Percentiles rank a stretch among this genome's conserved stretches.
Conservation (phyloP, 1,140 invertebrate genomes). For the Rhizoglyphus robini region DNA sequence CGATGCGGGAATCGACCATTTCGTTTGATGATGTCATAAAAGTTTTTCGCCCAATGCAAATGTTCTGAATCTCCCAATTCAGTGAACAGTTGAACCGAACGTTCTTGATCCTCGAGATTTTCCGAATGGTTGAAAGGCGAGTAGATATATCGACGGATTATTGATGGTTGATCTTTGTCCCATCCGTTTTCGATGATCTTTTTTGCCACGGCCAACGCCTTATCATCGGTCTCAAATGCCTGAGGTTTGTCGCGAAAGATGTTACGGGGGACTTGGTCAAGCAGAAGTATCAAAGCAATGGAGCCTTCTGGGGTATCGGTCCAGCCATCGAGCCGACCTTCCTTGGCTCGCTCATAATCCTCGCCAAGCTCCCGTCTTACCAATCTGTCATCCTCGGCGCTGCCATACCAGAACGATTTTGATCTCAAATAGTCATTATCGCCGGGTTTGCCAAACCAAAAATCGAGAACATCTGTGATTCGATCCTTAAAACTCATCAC, state of each 20-base stretch:
- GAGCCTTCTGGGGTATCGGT: not conserved
- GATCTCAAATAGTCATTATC: slow-evolving; percentile 3
- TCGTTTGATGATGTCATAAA: not conserved
- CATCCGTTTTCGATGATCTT: slow-evolving; percentile 7
- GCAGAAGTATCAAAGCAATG: slow-evolving; percentile 7
- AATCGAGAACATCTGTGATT: slow-evolving; percentile 6
- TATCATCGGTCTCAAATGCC: slow-evolving; percentile 7
- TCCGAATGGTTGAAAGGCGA: slow-evolving; percentile 20
- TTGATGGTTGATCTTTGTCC: slow-evolving; percentile 2
- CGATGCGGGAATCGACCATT: slow-evolving; percentile 17
- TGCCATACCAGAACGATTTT: slow-evolving; percentile 16
- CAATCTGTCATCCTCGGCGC: not conserved
- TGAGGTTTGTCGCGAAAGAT: slow-evolving; percentile 9
- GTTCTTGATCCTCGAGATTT: slow-evolving; percentile 2
- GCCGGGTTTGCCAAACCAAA: slow-evolving; percentile 12
- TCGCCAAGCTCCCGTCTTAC: not conserved
- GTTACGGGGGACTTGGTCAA: slow-evolving; percentile 15
- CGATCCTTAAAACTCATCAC: not conserved
- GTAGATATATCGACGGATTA: slow-evolving; percentile 6
- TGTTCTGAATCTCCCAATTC: slow-evolving; percentile 11
- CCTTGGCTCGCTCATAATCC: slow-evolving; percentile 6
- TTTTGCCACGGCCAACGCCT: not conserved
- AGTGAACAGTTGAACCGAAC: slow-evolving; percentile 15
- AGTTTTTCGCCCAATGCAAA: slow-evolving; percentile 17
- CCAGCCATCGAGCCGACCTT: slow-evolving; percentile 3